These are phyloP conservation scores for Pycnonotus jocosus DNA, from an alignment of 2,113 vertebrate species.

Conservation along the genomic window DNA sequence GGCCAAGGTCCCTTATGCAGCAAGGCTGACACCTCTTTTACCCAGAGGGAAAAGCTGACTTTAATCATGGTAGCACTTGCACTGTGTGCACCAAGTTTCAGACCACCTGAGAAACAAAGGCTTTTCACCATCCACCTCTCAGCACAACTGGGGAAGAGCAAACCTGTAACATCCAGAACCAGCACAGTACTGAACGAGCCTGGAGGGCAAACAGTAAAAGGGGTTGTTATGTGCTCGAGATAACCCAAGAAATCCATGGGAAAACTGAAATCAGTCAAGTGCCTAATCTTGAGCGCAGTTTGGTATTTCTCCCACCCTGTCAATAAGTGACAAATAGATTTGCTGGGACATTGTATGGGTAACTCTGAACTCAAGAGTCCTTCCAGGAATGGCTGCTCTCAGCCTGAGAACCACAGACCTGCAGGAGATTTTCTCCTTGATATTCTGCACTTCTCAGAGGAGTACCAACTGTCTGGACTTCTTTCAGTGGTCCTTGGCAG, in stretches of 20 bases:
- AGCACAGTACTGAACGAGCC: background rate
- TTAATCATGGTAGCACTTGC: background rate
- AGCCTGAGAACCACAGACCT: background rate
- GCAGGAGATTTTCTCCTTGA: background rate
- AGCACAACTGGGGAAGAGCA: background rate
- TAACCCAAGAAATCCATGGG: background rate
- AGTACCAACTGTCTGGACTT: background rate
- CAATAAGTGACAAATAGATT: background rate
- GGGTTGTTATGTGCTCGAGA: background rate
- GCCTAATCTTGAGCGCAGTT: background rate
- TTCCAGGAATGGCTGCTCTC: background rate
- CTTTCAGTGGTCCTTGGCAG: background rate
- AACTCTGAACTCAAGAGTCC: background rate
- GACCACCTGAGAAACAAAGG: background rate
- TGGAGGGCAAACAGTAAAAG: background rate
- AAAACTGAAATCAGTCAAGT: background rate
- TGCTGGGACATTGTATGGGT: background rate
- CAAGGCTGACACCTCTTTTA: background rate
- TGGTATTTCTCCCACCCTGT: background rate
- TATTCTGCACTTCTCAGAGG: background rate
- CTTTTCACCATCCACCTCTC: background rate
- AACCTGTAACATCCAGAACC: background rate
- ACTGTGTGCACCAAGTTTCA: background rate
- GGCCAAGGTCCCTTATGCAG: background rate
- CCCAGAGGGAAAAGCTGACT: background rate